Evolutionary conservation across 2,797 vertebrate species (phyloP), one percentile per base, ranked within the genome.

Genomic region (Oreortyx pictus): DNA sequence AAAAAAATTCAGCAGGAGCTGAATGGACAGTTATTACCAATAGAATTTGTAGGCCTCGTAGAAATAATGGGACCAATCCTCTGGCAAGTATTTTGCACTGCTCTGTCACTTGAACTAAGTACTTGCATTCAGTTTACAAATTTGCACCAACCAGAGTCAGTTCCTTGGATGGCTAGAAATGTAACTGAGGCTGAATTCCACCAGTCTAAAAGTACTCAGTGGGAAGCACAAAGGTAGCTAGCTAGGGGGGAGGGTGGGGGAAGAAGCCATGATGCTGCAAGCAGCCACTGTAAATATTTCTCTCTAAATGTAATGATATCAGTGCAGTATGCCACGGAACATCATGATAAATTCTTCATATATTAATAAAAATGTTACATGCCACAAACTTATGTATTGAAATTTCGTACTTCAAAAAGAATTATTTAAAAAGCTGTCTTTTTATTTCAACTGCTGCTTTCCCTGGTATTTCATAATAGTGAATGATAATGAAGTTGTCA

Each of bases 401-500:
- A 41, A 82, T 81, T 86, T 86, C 64, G 35, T 59, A 74, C 43
- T 84, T 54, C 16, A 88, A 89, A 94, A 94, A 81, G 54, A 92
- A 91, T 83, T 93, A 91, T 70, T 93, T 87, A 17, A 80, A 88
- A 87, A 82, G 60, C 67, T 74, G 72, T 44, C 35, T 77, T 93
- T 94, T 93, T 57, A 89, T 90, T 94, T 88, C 82, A 79, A 89
- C 59, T 82, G 70, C 79, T 87, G 43, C 52, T 93, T 88, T 86
- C 49, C 67, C 70, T 75, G 54, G 73, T 91, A 82, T 82, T 87
- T 89, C 65, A 37, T 86, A 91, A 92, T 60, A 73, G 79, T 20
- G 71, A 65, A 43, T 82, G 82, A 67, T 92, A 96, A 95, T 82
- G 88, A 94, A 96, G 80, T 86, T 96, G 90, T 95, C 92, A 82